Conservation (phyloP, 37 sponge, comb jelly and placozoan genomes). For the Chondrosia reniformis region DNA sequence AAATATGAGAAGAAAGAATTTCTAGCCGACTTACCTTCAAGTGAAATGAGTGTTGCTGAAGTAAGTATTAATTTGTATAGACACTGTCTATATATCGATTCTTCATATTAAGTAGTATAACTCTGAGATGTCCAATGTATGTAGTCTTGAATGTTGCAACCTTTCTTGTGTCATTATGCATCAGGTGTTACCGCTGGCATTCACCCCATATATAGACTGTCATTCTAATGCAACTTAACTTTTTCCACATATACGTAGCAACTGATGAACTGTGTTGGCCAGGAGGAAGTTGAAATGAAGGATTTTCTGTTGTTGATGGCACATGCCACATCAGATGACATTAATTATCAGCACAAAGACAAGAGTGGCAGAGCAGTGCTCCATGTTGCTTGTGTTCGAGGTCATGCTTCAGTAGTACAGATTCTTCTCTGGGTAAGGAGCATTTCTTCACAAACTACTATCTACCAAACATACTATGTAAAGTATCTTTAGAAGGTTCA, state of each 20-base stretch:
- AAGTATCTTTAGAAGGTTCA: too few species aligned
- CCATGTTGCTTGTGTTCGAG: conserved; percentile 55
- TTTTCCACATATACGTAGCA: neutral
- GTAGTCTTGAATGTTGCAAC: neutral
- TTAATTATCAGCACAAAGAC: conserved; percentile 44
- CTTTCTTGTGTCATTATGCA: neutral
- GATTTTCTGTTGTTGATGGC: conserved; percentile 40
- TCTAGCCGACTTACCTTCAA: conserved; percentile 40
- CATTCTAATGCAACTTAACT: neutral
- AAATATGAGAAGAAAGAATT: conserved; percentile 86
- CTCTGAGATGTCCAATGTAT: neutral
- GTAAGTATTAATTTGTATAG: conserved; percentile 30
- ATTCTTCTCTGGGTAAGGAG: conserved; percentile 71
- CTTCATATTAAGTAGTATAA: neutral
- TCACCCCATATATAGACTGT: neutral
- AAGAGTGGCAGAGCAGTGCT: conserved; percentile 32
- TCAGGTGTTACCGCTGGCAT: too few species aligned
- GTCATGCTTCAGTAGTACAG: conserved; percentile 45
- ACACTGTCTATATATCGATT: too few species aligned
- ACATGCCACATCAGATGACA: conserved; percentile 55
- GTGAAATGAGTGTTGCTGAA: conserved; percentile 31
- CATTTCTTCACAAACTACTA: too few species aligned
- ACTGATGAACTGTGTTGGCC: neutral
- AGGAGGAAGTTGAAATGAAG: neutral
- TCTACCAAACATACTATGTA: too few species aligned